Base-by-base conservation (phyloP, 2,113 vertebrate species). In the Sorex fumeus region DNA sequence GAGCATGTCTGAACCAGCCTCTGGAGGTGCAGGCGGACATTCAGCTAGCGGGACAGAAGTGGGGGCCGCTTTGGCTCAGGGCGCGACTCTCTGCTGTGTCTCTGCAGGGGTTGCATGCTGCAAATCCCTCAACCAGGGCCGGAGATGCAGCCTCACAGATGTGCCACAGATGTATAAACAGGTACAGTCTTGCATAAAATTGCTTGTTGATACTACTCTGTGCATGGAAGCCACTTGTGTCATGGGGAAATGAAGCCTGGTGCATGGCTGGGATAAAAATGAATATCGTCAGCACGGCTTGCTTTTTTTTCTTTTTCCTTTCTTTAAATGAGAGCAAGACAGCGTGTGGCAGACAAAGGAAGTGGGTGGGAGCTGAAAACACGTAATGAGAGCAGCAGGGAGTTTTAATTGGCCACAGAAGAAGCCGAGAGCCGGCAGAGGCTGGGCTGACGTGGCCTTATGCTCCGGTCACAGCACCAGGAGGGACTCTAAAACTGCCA, bases 281-380 rank as follows among this genome's bases (percentile, higher is more conserved):
- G 83, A 86, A 93, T 87, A 94, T 87, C 25, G 3, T 89, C 87
- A 93, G 53, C 80, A 60, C 36, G 7, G 27, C 28, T 30, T 28
- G 57, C 57, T 23, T 19, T 19, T 4, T 19, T 77, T 60, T 74
- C 64, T 57, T 72, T 7, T 76, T 66, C 47, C n/a, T 64, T 47
- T 43, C 27, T 72, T 83, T 86, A 6, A 34, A n/a, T 16, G 30
- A 84, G 15, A 90, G 76, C 91, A 90, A 91, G 82, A 91, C 87
- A 76, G 64, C 45, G 78, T 93, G 94, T 95, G 79, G 87, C 82
- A 94, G 78, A 83, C 87, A 96, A 93, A 94, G 74, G 32, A 94
- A 71, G 40, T 71, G 47, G 57, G 8, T 70, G 53, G 67, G 66
- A 94, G 70, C 84, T 88, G 93, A 87, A 95, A 90, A 79, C 75